A percentile compares a stretch with the other conserved stretches of the same genome.
These are phyloP conservation scores for Vidua chalybeata DNA, from an alignment of 2,113 vertebrate genomes.

Conservation along the genomic window DNA sequence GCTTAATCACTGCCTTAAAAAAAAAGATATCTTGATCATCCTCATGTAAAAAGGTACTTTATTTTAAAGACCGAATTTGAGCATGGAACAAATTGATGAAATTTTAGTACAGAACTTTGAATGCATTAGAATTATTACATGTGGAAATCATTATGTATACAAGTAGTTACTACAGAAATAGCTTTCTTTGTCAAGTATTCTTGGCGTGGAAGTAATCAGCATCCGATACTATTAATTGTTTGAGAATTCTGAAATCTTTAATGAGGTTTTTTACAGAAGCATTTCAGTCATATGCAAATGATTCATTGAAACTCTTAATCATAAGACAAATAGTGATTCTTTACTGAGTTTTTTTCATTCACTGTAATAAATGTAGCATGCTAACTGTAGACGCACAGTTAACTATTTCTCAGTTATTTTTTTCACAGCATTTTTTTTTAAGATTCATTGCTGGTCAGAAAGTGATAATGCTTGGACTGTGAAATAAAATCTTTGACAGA, in stretches of 20 bases:
- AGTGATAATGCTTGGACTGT: not conserved
- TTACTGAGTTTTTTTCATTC: not conserved
- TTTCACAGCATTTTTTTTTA: constrained; percentile 22
- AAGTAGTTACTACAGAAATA: constrained; percentile 61
- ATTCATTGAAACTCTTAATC: constrained; percentile 58
- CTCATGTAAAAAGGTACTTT: constrained; percentile 26
- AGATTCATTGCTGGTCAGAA: not conserved
- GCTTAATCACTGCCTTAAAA: not conserved
- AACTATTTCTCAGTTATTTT: not conserved
- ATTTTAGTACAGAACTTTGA: constrained; percentile 32
- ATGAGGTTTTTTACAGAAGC: constrained; percentile 23
- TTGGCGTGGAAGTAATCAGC: constrained; percentile 60
- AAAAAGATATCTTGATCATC: not conserved
- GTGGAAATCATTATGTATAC: constrained; percentile 54
- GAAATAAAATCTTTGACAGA: constrained; percentile 5
- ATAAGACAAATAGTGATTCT: constrained; percentile 43
- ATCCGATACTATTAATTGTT: constrained; percentile 64
- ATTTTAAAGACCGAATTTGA: constrained; percentile 44
- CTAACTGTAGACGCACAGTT: not conserved
- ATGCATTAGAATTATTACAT: constrained; percentile 49
- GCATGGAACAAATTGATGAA: constrained; percentile 52
- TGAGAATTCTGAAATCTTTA: constrained; percentile 66
- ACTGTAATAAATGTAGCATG: not conserved
- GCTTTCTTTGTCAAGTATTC: constrained; percentile 54
- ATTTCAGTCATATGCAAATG: constrained; percentile 67